A percentile compares a stretch with the other conserved stretches of the same genome.
Evolutionary conservation across 2,888 invertebrate species (phyloP).

Genomic region (Nowickia ferox): DNA sequence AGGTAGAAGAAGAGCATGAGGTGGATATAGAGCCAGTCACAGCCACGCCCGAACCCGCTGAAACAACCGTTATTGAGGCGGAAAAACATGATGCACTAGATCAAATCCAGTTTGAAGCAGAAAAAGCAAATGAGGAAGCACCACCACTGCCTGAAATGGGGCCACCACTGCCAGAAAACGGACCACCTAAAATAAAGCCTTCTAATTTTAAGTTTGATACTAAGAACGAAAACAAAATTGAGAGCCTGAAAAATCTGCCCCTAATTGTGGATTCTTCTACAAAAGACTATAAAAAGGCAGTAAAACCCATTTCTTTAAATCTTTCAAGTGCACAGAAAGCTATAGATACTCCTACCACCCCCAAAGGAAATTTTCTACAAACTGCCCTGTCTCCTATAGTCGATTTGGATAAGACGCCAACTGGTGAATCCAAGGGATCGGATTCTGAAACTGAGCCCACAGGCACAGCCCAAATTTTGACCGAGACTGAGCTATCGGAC

Average conservation of each 20-base stretch:
- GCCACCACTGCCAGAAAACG: slow-evolving; percentile 76
- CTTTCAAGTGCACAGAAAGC: slow-evolving; percentile 74
- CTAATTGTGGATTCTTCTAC: slow-evolving; percentile 78
- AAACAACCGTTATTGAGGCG: slow-evolving; percentile 78
- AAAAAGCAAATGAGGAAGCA: slow-evolving; percentile 67
- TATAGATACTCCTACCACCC: slow-evolving; percentile 47
- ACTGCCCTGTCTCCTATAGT: slow-evolving; percentile 71
- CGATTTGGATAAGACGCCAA: slow-evolving; percentile 83
- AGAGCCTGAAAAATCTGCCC: slow-evolving; percentile 82
- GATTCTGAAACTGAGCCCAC: slow-evolving; percentile 89
- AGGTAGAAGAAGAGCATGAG: slow-evolving; percentile 75
- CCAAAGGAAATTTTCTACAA: slow-evolving; percentile 25
- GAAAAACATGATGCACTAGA: slow-evolving; percentile 45
- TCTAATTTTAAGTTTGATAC: slow-evolving; percentile 80
- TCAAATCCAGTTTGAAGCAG: slow-evolving; percentile 42
- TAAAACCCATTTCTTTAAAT: slow-evolving; percentile 80
- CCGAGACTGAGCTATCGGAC: slow-evolving; percentile 94
- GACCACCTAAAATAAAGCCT: slow-evolving; percentile 78
- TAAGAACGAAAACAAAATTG: slow-evolving; percentile 83
- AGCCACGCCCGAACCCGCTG: slow-evolving; percentile 79
- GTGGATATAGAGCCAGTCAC: slow-evolving; percentile 77
- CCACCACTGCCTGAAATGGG: slow-evolving; percentile 74
- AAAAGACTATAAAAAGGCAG: slow-evolving; percentile 76
- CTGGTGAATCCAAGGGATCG: slow-evolving; percentile 84
- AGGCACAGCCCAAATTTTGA: slow-evolving; percentile 87